phyloP scores from a whole-genome alignment of 2,113 vertebrate species.

The Mustelus asterias region DNA sequence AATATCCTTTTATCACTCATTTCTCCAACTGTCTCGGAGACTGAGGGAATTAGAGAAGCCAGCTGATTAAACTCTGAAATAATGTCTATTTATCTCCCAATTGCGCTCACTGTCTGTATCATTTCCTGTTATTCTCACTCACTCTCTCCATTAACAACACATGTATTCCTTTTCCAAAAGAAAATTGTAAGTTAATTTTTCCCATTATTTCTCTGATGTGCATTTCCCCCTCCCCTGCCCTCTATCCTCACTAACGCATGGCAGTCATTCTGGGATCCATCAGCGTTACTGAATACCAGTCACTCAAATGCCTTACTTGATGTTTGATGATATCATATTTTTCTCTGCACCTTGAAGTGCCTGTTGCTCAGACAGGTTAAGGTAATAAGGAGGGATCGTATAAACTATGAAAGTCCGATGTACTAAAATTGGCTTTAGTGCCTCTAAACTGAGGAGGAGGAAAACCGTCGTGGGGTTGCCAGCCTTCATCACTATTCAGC shows the following conservation, averaged over 20 bases:
- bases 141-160: not conserved
- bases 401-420: no score
- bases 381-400: not conserved
- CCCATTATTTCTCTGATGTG: not conserved
- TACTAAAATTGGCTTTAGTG: no score
- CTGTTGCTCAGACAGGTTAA: not conserved
- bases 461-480: not conserved
- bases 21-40: not conserved
- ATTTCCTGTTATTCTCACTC: no score
- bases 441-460: not conserved
- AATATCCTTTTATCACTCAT: not conserved
- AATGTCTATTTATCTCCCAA: not conserved
- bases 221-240: not conserved
- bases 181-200: not conserved
- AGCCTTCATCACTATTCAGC: not conserved
- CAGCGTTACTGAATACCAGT: not conserved
- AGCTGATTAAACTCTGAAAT: not conserved
- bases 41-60: not conserved
- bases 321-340: not conserved
- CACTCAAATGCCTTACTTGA: not conserved
- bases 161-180: not conserved
- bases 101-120: no score
- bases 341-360: not conserved
- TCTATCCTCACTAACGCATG: not conserved
- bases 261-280: not conserved